Evolutionary conservation across 2,888 invertebrate genomes (phyloP), one percentile per base, ranked within the genome.

Genomic region (Drosophila paramelanica): DNA sequence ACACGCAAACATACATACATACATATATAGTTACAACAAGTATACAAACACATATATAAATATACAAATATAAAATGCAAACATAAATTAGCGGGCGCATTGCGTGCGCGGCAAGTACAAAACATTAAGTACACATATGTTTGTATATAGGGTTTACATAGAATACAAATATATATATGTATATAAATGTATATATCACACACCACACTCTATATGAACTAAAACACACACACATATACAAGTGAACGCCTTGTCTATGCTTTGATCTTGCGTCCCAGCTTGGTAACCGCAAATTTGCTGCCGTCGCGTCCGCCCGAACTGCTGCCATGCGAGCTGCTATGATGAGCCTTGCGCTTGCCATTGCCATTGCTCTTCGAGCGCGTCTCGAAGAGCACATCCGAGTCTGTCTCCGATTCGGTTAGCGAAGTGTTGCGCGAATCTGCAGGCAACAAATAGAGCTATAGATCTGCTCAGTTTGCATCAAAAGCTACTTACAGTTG

Each of bases 301-400:
- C 65, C 66, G 33, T 81, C 81, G 5, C 83, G 89, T 3, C 65
- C 78, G 25, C 66, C 68, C 41, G 65, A 62, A 11, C 60, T 58
- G 50, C 67, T 70, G 11, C 73, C 60, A 6, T 66, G 76, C n/a
- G 82, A 60, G 57, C 64, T 59, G 61, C 66, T 67, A 61, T 67
- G 76, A n/a, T 75, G 68, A 3, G 47, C 57, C 52, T 82, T 82
- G 55, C 87, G 89, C 60, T 90, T 90, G 66, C 73, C 86, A 51
- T 89, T 86, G 8, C 91, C 90, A 74, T 91, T 89, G 20, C 90
- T 89, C 73, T 93, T 93, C 27, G 92, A 90, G 27, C 94, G 93
- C 81, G 95, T 95, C 91, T 97, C 97, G 90, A 97, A 97, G 20
- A 97, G 93, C 8, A 97, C 96, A 92, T 97, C 97, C 0, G 97